A percentile compares a stretch with the other conserved stretches of the same genome.
Conservation (phyloP, 1,140 invertebrate species). For the Sycophila sp. region DNA sequence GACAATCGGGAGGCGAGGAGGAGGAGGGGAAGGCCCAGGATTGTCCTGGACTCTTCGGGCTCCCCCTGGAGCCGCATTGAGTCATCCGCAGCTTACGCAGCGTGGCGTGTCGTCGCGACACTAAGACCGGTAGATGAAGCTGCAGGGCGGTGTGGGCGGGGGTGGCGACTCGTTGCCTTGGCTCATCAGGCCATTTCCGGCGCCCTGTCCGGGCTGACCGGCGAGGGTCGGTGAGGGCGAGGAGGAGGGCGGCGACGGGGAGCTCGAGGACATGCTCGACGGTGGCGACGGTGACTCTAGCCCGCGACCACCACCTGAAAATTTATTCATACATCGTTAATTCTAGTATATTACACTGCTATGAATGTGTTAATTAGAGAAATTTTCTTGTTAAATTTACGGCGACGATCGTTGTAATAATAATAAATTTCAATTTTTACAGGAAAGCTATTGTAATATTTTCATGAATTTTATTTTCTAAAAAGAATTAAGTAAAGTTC, state of each 20-base stretch:
- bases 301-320: constrained; percentile 62
- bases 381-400: background rate
- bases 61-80: background rate
- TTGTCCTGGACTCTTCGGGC: background rate
- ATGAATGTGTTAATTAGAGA: background rate
- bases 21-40: background rate
- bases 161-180: constrained; percentile 64
- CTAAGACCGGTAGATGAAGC: constrained; percentile 74
- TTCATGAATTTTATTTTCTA: too few species aligned
- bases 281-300: constrained; percentile 63
- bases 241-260: constrained; percentile 66
- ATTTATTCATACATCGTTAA: too few species aligned
- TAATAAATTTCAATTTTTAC: background rate
- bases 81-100: constrained; percentile 18
- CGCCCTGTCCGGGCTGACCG: constrained; percentile 9
- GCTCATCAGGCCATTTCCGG: constrained; percentile 7
- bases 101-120: constrained; percentile 38
- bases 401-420: background rate
- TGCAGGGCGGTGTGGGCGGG: constrained; percentile 71
- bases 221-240: constrained; percentile 62
- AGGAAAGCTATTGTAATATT: background rate
- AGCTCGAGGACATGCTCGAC: constrained; percentile 64
- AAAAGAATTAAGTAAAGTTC: too few species aligned
- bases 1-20: background rate
- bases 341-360: too few species aligned